phyloP scores from a whole-genome alignment of 1,140 invertebrate species.

The Bemisia tabaci region DNA sequence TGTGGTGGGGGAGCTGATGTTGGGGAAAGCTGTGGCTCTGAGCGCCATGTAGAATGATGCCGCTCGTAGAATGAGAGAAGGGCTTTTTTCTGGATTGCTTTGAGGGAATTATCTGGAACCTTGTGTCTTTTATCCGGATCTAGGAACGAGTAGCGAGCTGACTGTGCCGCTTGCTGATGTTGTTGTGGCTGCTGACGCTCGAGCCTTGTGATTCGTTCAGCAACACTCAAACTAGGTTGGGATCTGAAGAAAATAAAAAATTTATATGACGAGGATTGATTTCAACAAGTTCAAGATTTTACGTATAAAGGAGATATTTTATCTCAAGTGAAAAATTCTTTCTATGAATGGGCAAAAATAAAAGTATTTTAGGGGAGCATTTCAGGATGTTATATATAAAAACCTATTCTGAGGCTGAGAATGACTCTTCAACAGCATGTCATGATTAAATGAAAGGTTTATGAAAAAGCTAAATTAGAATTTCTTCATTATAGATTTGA shows the following conservation, averaged over 20 bases:
- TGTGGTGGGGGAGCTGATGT: conserved; percentile 23
- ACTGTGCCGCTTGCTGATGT: conserved; percentile 31
- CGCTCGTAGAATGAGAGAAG: conserved; percentile 71
- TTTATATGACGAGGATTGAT: neutral
- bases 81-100: conserved; percentile 77
- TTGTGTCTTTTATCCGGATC: conserved; percentile 62
- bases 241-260: conserved; percentile 20
- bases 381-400: too few relatives aligned
- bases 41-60: conserved; percentile 47
- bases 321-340: neutral
- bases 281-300: neutral
- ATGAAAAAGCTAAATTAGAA: too few relatives aligned
- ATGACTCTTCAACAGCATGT: too few relatives aligned
- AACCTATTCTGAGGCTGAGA: too few relatives aligned
- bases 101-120: conserved; percentile 57
- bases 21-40: conserved; percentile 40
- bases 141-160: conserved; percentile 48
- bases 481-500: too few relatives aligned
- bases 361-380: neutral
- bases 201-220: conserved; percentile 57
- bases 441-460: too few relatives aligned
- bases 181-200: conserved; percentile 38
- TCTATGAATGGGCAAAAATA: conserved; percentile 1
- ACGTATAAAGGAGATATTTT: neutral
- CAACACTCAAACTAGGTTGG: conserved; percentile 44